Percentiles rank a stretch among this genome's conserved stretches.
phyloP scores from a whole-genome alignment of 2,797 vertebrate genomes.

The Platyrinchus mystaceus region DNA sequence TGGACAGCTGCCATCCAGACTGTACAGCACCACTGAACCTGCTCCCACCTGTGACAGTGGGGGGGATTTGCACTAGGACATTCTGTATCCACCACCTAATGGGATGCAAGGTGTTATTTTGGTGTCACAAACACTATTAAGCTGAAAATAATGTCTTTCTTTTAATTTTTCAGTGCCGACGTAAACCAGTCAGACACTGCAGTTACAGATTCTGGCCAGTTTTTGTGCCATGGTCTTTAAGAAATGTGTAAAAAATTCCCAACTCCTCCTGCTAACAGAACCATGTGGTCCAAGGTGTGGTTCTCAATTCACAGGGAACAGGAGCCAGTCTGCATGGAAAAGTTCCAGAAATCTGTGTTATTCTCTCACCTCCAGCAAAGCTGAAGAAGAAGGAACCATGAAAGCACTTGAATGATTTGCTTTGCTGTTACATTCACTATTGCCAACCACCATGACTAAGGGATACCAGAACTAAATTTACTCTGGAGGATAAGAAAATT shows the following conservation, averaged over 20 bases:
- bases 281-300: neutral
- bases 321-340: neutral
- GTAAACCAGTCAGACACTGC: neutral
- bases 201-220: neutral
- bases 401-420: neutral
- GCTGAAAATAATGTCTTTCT: neutral
- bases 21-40: neutral
- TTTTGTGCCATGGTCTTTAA: neutral
- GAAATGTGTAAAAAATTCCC: neutral
- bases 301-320: neutral
- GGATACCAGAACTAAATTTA: neutral
- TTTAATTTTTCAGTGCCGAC: neutral
- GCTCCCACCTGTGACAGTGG: neutral
- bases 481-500: neutral
- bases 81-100: neutral
- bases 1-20: neutral
- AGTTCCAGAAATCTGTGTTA: neutral
- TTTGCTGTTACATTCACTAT: neutral
- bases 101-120: neutral
- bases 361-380: neutral
- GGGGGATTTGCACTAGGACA: neutral
- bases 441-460: neutral
- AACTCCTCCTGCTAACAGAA: neutral
- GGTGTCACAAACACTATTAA: neutral
- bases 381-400: neutral